phyloP scores from a whole-genome alignment of 2,797 vertebrate species.

The Petrocephalus sullivani region DNA sequence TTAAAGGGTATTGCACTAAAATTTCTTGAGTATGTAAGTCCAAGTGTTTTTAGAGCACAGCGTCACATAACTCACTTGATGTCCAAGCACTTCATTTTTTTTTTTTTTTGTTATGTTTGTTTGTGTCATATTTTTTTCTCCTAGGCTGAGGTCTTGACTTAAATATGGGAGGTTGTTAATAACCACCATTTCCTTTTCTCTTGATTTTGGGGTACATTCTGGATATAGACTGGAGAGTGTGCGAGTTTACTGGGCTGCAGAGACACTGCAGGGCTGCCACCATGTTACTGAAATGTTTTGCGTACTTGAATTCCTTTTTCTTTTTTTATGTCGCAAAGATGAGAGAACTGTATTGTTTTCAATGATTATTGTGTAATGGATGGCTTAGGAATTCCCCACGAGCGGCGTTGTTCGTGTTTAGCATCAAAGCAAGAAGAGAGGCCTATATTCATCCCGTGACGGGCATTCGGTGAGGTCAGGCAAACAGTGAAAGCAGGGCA shows the following conservation, averaged over 20 bases:
- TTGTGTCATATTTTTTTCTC: background rate
- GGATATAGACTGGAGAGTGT: background rate
- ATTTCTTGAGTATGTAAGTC: background rate
- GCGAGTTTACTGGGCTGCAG: background rate
- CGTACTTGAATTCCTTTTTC: background rate
- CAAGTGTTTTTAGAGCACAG: background rate
- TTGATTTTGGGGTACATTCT: background rate
- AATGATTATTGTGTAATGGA: background rate
- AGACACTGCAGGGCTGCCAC: background rate
- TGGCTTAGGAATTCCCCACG: conserved; percentile 17
- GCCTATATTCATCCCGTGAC: background rate
- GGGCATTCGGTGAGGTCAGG: background rate
- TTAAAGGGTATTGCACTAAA: conserved; percentile 19
- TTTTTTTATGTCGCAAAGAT: background rate
- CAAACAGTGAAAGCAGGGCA: background rate
- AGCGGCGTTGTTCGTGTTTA: background rate
- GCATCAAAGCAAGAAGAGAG: background rate
- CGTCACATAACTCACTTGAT: background rate
- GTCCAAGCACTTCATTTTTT: background rate
- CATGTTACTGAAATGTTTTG: background rate
- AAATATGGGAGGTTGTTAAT: background rate
- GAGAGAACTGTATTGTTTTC: conserved; percentile 10
- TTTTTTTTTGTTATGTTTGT: background rate
- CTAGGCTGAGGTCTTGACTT: background rate
- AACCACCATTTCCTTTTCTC: background rate